Evolutionary conservation across 1,140 invertebrate species (phyloP).

Genomic region (Brachionus koreanus): DNA sequence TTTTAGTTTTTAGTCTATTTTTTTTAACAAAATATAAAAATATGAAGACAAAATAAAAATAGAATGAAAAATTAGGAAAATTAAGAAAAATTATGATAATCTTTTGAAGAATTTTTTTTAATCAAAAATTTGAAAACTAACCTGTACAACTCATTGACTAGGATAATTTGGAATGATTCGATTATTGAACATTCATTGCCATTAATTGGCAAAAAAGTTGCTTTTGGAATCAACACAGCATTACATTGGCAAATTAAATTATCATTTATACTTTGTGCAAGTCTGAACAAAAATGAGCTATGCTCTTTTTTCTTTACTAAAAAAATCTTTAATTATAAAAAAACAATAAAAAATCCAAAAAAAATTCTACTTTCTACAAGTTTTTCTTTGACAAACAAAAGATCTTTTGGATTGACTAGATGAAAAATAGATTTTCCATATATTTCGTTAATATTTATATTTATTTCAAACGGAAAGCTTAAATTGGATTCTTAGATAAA

Average conservation of each 20-base stretch:
- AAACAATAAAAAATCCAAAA: background rate
- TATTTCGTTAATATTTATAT: background rate
- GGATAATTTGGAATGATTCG: background rate
- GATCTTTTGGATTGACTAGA: background rate
- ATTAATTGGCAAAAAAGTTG: background rate
- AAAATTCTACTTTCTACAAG: background rate
- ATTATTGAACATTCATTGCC: background rate
- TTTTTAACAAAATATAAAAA: background rate
- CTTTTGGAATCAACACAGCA: background rate
- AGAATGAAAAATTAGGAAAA: no score
- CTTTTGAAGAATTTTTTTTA: background rate
- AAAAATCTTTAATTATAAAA: background rate
- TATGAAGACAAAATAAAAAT: no score
- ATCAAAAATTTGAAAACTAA: background rate
- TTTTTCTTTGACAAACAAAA: background rate
- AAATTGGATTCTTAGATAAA: background rate
- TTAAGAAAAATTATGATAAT: background rate
- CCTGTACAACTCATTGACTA: background rate
- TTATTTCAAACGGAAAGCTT: background rate
- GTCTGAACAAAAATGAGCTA: background rate
- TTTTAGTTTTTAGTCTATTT: background rate
- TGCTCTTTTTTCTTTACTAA: constrained; percentile 18
- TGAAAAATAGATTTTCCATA: constrained; percentile 1
- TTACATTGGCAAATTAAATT: background rate
- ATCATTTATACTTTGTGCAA: background rate